Percentiles rank a stretch among this genome's conserved stretches.
These are phyloP conservation scores for Tetramorium alpestre DNA, from an alignment of 1,140 invertebrate species.

Conservation along the genomic window DNA sequence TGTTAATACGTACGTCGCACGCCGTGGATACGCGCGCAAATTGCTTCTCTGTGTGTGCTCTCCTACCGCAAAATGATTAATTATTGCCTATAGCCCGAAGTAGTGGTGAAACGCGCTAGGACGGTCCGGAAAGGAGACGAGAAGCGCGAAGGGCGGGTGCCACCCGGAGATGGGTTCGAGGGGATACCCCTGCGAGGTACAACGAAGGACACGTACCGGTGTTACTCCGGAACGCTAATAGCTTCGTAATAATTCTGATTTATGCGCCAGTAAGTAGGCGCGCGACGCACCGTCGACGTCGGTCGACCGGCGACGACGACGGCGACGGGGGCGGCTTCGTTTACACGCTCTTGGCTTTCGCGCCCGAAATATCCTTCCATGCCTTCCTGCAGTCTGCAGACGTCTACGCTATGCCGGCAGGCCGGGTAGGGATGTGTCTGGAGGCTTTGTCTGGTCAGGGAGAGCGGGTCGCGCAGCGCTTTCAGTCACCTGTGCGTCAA, in stretches of 20 bases:
- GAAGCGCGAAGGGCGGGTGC: background rate
- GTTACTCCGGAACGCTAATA: slow-evolving; percentile 82
- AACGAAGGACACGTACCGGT: slow-evolving; percentile 80
- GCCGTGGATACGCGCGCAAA: slow-evolving; percentile 32
- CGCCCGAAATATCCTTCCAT: slow-evolving; percentile 72
- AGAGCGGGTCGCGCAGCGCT: slow-evolving; percentile 51
- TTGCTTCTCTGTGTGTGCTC: slow-evolving; percentile 43
- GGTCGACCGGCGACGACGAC: slow-evolving; percentile 48
- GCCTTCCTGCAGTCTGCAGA: slow-evolving; percentile 65
- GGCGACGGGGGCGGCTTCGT: slow-evolving; percentile 70
- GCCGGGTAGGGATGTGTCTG: slow-evolving; percentile 38
- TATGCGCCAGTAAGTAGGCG: slow-evolving; percentile 79
- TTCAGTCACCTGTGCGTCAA: slow-evolving; percentile 60
- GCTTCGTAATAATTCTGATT: slow-evolving; percentile 83
- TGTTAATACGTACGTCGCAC: background rate
- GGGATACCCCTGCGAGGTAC: slow-evolving; percentile 42
- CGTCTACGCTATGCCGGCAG: slow-evolving; percentile 65
- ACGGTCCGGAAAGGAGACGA: slow-evolving; percentile 6
- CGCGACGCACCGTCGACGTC: slow-evolving; percentile 68
- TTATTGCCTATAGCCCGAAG: slow-evolving; percentile 80
- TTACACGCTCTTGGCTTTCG: slow-evolving; percentile 75
- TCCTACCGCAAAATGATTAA: slow-evolving; percentile 80
- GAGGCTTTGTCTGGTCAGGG: slow-evolving; percentile 67
- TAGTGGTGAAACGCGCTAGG: slow-evolving; percentile 60
- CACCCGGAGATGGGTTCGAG: slow-evolving; percentile 52